Conservation (phyloP, 2,888 invertebrate genomes). For the Cosmorhoe ocellata region DNA sequence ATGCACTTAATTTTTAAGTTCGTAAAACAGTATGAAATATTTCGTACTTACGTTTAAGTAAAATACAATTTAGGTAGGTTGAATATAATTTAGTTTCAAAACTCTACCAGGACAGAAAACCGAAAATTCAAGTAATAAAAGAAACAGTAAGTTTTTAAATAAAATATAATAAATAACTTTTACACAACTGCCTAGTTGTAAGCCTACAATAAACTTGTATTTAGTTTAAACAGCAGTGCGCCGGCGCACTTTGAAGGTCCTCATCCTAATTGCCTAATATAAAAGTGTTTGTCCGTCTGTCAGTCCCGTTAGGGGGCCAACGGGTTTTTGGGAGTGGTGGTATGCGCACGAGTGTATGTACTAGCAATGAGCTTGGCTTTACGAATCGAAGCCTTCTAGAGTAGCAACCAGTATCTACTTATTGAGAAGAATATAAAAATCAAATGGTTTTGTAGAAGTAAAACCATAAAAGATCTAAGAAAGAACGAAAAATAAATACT, state of each 20-base stretch:
- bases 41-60: too few relatives aligned
- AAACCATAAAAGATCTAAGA: too few relatives aligned
- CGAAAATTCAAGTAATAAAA: conserved; percentile 1
- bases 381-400: conserved; percentile 11
- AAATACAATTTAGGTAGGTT: too few relatives aligned
- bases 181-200: conserved; percentile 4
- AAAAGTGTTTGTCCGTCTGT: conserved; percentile 58
- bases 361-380: conserved; percentile 28
- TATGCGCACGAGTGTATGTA: conserved; percentile 22
- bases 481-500: too few relatives aligned
- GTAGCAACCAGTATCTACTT: background rate
- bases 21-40: too few relatives aligned
- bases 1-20: too few relatives aligned
- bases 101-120: too few relatives aligned
- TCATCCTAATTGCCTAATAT: conserved; percentile 71
- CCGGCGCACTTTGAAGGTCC: conserved; percentile 54
- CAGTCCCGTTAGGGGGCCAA: conserved; percentile 64
- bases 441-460: too few relatives aligned
- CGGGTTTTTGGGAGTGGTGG: conserved; percentile 54
- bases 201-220: conserved; percentile 10
- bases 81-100: too few relatives aligned
- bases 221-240: conserved; percentile 24
- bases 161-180: too few relatives aligned
- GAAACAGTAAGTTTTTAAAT: too few relatives aligned
- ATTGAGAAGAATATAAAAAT: too few relatives aligned